Evolutionary conservation across 2,888 invertebrate species (phyloP).

Genomic region (Liodrosophila aerea): DNA sequence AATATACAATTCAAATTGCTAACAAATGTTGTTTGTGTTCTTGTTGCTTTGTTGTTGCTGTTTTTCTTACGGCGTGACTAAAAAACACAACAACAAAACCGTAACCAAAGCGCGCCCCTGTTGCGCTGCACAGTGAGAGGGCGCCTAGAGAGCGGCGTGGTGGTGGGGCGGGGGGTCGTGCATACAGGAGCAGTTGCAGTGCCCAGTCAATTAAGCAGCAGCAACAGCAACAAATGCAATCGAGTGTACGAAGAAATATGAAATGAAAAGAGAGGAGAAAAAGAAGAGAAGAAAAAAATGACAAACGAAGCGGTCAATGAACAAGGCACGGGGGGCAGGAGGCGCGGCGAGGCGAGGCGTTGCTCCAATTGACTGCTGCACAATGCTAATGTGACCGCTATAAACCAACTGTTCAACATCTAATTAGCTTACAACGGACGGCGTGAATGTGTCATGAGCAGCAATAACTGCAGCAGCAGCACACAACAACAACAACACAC

Average conservation of each 20-base stretch:
- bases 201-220: slow-evolving; percentile 57
- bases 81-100: neutral
- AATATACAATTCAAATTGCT: slow-evolving; percentile 64
- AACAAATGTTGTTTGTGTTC: slow-evolving; percentile 58
- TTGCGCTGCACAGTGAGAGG: neutral
- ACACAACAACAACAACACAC: slow-evolving; percentile 37
- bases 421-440: slow-evolving; percentile 57
- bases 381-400: slow-evolving; percentile 46
- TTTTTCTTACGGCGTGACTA: slow-evolving; percentile 47
- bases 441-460: slow-evolving; percentile 48
- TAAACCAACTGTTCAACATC: slow-evolving; percentile 45
- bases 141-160: neutral
- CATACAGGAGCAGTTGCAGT: slow-evolving; percentile 27
- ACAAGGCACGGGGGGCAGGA: neutral
- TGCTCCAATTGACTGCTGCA: slow-evolving; percentile 53
- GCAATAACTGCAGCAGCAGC: slow-evolving; percentile 10
- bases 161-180: neutral
- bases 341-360: slow-evolving; percentile 18
- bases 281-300: slow-evolving; percentile 20
- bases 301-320: slow-evolving; percentile 44
- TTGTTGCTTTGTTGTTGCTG: neutral
- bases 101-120: slow-evolving; percentile 33
- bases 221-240: slow-evolving; percentile 39
- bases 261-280: neutral
- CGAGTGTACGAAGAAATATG: slow-evolving; percentile 38